Conservation (phyloP, 1,140 invertebrate species). For the Bacillus rossius region DNA sequence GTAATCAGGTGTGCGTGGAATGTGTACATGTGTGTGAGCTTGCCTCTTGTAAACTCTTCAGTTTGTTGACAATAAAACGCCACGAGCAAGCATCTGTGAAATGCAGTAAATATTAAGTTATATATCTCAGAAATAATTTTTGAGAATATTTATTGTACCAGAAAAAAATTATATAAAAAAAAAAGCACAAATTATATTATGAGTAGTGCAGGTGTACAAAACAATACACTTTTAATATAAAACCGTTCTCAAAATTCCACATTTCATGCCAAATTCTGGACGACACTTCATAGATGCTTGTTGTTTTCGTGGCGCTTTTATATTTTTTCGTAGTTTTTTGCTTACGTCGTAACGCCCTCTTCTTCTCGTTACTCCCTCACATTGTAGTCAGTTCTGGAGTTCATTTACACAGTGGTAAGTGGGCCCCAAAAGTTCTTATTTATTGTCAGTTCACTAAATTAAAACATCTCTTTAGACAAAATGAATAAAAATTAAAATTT, state of each 20-base stretch:
- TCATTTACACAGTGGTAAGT: constrained; percentile 96
- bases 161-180: no score
- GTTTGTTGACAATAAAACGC: constrained; percentile 10
- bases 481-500: constrained; percentile 14
- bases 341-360: constrained; percentile 41
- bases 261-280: no score
- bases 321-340: constrained; percentile 10
- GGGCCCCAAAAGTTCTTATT: constrained; percentile 12
- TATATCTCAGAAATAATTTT: not conserved
- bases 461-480: constrained; percentile 16
- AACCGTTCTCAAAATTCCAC: no score
- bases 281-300: no score
- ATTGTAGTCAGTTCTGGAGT: constrained; percentile 92
- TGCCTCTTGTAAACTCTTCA: constrained; percentile 12
- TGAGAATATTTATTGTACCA: not conserved
- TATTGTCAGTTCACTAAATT: constrained; percentile 13
- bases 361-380: constrained; percentile 52
- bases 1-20: constrained; percentile 5
- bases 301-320: not conserved
- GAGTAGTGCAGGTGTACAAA: no score
- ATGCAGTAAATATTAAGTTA: not conserved
- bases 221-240: no score
- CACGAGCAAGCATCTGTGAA: constrained; percentile 7
- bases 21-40: constrained; percentile 13
- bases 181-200: no score